Evolutionary conservation across 1,140 invertebrate genomes (phyloP).

Genomic region (Mercenaria mercenaria): DNA sequence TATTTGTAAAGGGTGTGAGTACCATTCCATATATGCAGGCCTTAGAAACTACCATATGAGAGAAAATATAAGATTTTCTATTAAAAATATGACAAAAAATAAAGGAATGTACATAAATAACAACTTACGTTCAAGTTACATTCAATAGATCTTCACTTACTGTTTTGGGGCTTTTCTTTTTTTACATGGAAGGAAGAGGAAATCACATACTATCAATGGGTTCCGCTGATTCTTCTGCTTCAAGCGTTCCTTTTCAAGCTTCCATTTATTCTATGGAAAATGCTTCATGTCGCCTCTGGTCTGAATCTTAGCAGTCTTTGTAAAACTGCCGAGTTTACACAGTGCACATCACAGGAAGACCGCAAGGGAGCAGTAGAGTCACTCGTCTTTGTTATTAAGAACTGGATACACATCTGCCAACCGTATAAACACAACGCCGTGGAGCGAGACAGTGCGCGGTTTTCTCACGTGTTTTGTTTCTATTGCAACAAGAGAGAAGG

Average conservation of each 20-base stretch:
- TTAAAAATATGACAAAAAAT: no score
- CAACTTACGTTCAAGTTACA: no score
- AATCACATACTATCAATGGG: constrained; percentile 97
- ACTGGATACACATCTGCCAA: constrained; percentile 79
- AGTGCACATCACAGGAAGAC: constrained; percentile 77
- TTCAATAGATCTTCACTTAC: no score
- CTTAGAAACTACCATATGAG: no score
- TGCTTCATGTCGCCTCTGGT: constrained; percentile 74
- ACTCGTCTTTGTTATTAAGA: constrained; percentile 79
- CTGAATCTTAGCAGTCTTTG: constrained; percentile 86
- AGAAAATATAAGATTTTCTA: no score
- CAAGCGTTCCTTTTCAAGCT: constrained; percentile 97
- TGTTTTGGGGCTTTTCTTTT: no score
- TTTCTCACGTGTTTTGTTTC: constrained; percentile 75
- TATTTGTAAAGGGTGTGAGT: no score
- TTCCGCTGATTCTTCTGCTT: constrained; percentile 97
- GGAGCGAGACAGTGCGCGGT: constrained; percentile 73
- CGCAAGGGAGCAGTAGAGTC: constrained; percentile 76
- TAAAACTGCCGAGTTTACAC: constrained; percentile 85
- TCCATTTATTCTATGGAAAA: constrained; percentile 88
- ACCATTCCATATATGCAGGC: no score
- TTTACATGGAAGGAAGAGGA: constrained; percentile 89
- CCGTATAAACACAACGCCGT: constrained; percentile 79
- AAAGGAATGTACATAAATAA: no score
- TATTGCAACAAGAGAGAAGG: constrained; percentile 85